Evolutionary conservation across 2,113 vertebrate genomes (phyloP).

Genomic region (Leptocoma aspasia): DNA sequence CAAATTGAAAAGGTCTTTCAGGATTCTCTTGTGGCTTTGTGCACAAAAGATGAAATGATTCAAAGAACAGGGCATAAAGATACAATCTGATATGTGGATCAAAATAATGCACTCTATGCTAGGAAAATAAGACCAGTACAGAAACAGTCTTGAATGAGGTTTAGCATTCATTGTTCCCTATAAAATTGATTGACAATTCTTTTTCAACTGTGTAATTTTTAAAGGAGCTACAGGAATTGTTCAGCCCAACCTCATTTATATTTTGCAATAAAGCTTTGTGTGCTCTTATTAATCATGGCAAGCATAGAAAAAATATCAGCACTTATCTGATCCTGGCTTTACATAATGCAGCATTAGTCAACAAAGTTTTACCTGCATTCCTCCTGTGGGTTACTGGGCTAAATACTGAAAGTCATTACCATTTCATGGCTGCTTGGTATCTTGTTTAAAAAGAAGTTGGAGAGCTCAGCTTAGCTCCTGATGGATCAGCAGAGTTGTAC

Average conservation of each 20-base stretch:
- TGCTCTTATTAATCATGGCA: conserved; percentile 35
- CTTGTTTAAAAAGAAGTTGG: neutral
- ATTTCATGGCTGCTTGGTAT: conserved; percentile 35
- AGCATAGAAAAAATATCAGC: conserved; percentile 6
- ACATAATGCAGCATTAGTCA: conserved; percentile 30
- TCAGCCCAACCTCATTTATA: neutral
- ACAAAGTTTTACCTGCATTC: conserved; percentile 38
- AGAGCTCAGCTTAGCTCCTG: neutral
- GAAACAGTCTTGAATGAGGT: conserved; percentile 17
- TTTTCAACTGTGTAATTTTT: conserved; percentile 33
- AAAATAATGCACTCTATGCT: neutral
- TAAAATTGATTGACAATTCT: conserved; percentile 50
- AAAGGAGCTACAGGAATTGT: conserved; percentile 16
- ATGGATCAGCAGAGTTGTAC: neutral
- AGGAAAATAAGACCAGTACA: conserved; percentile 26
- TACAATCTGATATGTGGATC: conserved; percentile 24
- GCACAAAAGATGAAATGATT: neutral
- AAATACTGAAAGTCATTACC: conserved; percentile 23
- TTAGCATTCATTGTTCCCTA: conserved; percentile 46
- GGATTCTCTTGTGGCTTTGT: conserved; percentile 25
- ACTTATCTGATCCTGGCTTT: conserved; percentile 44
- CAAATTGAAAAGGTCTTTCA: conserved; percentile 32
- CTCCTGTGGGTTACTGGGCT: neutral
- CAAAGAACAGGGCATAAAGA: neutral
- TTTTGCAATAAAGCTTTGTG: conserved; percentile 34